A percentile compares a stretch with the other conserved stretches of the same genome.
These are phyloP conservation scores for Caerostris darwini DNA, from an alignment of 1,140 invertebrate genomes.

Conservation along the genomic window DNA sequence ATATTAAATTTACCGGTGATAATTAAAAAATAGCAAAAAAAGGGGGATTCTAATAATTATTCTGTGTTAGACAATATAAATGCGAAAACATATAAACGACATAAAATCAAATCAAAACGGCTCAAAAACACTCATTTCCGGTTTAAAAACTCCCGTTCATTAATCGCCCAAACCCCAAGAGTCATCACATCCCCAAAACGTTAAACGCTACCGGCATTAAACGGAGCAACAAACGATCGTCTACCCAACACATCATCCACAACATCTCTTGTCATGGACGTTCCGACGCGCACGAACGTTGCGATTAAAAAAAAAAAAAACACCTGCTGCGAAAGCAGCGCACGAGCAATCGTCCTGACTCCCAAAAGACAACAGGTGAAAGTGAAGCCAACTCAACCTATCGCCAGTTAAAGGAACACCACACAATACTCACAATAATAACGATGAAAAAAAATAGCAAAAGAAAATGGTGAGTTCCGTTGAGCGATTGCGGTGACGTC, in stretches of 20 bases:
- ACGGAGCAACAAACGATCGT: not conserved
- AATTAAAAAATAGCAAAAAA: too few relatives aligned
- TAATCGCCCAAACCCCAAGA: not conserved
- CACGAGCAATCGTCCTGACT: slow-evolving; percentile 49
- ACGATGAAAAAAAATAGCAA: slow-evolving; percentile 18
- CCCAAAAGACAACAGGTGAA: slow-evolving; percentile 65
- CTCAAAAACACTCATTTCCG: not conserved
- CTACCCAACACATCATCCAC: not conserved
- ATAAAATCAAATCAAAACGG: not conserved
- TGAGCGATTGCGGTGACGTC: slow-evolving; percentile 73
- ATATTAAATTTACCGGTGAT: too few relatives aligned
- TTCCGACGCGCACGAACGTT: slow-evolving; percentile 18
- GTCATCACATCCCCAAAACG: not conserved
- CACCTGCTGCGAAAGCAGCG: slow-evolving; percentile 18
- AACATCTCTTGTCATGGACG: slow-evolving; percentile 1
- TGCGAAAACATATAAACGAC: not conserved
- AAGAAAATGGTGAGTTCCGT: slow-evolving; percentile 59
- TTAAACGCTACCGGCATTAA: slow-evolving; percentile 31
- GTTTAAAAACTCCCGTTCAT: not conserved
- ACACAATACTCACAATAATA: slow-evolving; percentile 54
- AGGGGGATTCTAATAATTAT: too few relatives aligned
- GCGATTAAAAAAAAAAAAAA: slow-evolving; percentile 26
- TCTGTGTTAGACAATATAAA: not conserved
- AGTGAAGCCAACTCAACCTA: slow-evolving; percentile 66
- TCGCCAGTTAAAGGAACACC: slow-evolving; percentile 7